Conservation (phyloP, 2,113 vertebrate genomes). For the Aepyceros melampus region DNA sequence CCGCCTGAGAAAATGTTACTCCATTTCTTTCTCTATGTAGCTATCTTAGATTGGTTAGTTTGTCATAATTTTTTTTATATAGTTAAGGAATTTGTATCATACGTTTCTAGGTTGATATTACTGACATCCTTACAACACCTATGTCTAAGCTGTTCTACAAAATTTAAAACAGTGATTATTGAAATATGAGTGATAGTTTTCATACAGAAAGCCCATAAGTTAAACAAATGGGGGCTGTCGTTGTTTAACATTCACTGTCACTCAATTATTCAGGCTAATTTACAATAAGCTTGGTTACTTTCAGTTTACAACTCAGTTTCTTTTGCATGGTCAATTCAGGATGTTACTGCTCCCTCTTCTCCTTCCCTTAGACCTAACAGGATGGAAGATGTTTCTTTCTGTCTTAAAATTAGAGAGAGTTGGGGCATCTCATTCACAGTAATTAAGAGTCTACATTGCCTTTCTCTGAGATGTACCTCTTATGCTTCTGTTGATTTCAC, state of each 20-base stretch:
- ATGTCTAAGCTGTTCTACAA: not conserved
- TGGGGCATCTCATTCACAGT: not conserved
- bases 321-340: not conserved
- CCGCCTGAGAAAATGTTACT: not conserved
- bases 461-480: not conserved
- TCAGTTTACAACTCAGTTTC: not conserved
- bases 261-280: not conserved
- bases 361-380: not conserved
- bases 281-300: not conserved
- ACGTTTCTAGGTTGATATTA: not conserved
- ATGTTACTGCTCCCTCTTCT: not conserved
- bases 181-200: not conserved
- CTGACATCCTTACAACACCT: not conserved
- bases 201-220: not conserved
- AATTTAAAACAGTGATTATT: not conserved
- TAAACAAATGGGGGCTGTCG: not conserved
- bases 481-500: not conserved
- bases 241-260: not conserved
- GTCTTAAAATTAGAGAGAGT: not conserved
- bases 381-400: not conserved
- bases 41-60: not conserved
- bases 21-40: not conserved
- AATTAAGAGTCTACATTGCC: not conserved
- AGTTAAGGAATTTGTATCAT: not conserved
- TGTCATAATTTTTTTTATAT: not conserved